phyloP scores from a whole-genome alignment of 2,113 vertebrate species.

The Eidolon helvum region DNA sequence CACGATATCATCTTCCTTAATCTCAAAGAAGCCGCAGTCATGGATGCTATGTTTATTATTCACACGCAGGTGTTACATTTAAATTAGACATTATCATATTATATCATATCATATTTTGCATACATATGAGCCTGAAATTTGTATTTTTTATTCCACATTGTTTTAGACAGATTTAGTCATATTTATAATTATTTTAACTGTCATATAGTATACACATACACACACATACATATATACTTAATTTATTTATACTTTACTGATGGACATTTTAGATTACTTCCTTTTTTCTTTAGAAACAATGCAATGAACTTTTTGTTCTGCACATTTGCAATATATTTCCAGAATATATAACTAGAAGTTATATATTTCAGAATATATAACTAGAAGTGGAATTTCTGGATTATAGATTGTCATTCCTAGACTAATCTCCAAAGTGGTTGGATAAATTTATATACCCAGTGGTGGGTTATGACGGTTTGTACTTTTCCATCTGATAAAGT shows the following conservation, averaged over 20 bases:
- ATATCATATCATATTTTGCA: not conserved
- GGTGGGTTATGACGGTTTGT: not conserved
- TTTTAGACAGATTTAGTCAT: slow-evolving; percentile 30
- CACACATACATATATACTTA: not conserved
- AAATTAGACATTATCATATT: not conserved
- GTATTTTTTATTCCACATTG: not conserved
- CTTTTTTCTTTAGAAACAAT: slow-evolving; percentile 4
- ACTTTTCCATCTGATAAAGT: not conserved
- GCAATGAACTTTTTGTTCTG: not conserved
- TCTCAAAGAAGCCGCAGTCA: not conserved
- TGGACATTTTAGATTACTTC: not conserved
- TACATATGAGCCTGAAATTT: not conserved
- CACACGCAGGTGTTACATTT: not conserved
- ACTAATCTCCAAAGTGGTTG: not conserved
- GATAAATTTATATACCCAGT: not conserved
- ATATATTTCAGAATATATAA: not conserved
- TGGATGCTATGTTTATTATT: not conserved
- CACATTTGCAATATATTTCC: not conserved
- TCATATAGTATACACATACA: not conserved
- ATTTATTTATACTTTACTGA: not conserved
- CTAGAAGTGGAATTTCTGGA: not conserved
- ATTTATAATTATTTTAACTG: not conserved
- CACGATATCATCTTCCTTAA: not conserved
- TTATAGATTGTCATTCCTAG: not conserved
- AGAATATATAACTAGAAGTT: not conserved